Evolutionary conservation across 2,113 vertebrate genomes (phyloP).

Genomic region (Toxostoma redivivum): DNA sequence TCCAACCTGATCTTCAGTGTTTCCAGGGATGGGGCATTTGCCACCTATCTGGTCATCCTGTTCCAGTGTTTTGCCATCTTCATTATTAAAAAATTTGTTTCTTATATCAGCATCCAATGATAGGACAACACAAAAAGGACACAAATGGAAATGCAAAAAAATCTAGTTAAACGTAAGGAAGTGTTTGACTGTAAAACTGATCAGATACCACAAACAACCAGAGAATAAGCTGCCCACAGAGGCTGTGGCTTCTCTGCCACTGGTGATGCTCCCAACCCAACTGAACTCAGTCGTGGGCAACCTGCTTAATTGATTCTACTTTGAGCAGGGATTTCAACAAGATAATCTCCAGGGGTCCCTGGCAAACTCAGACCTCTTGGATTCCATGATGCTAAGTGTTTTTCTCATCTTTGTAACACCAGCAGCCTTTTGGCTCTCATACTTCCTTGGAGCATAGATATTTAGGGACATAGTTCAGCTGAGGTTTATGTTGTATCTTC

Average conservation of each 20-base stretch:
- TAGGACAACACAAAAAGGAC: background rate
- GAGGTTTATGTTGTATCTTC: background rate
- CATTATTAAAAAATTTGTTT: background rate
- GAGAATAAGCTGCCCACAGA: background rate
- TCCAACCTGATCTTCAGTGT: background rate
- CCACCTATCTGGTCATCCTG: background rate
- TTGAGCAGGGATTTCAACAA: background rate
- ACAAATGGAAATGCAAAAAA: background rate
- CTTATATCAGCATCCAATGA: background rate
- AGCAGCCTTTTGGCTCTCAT: background rate
- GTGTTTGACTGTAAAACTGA: background rate
- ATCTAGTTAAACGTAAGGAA: background rate
- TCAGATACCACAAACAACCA: background rate
- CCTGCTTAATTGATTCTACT: background rate
- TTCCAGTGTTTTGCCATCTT: background rate
- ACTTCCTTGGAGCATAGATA: background rate
- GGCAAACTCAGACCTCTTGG: background rate
- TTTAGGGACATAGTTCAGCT: background rate
- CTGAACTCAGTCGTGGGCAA: fast-evolving
- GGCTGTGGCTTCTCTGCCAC: background rate
- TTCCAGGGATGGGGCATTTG: background rate
- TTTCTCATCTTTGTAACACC: background rate
- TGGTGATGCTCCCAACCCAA: background rate
- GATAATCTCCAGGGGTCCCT: background rate
- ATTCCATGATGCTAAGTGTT: background rate